A percentile compares a stretch with the other conserved stretches of the same genome.
These are phyloP conservation scores for Ochotona curzoniae DNA, from an alignment of 2,113 vertebrate genomes.

Conservation along the genomic window DNA sequence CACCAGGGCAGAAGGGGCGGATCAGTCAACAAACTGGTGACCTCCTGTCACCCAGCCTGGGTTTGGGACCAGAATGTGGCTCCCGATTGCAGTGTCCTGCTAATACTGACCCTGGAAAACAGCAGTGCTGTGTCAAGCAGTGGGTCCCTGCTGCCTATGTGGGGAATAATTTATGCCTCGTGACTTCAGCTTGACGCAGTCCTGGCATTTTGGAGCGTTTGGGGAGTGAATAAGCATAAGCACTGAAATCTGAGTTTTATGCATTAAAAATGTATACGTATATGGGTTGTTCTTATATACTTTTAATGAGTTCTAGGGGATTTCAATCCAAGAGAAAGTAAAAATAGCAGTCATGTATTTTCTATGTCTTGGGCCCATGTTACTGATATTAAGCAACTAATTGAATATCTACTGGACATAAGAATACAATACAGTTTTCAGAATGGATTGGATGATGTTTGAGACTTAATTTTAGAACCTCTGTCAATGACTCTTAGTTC, in stretches of 20 bases:
- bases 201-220: too few relatives aligned
- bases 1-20: background rate
- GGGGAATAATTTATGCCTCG: too few relatives aligned
- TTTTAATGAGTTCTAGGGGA: background rate
- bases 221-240: background rate
- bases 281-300: background rate
- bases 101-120: too few relatives aligned
- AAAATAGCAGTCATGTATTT: background rate
- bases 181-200: too few relatives aligned
- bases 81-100: too few relatives aligned
- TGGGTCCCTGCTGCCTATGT: too few relatives aligned
- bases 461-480: slow-evolving; percentile 55
- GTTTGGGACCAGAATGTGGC: too few relatives aligned
- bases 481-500: slow-evolving; percentile 31
- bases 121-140: too few relatives aligned
- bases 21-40: too few relatives aligned
- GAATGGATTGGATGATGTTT: slow-evolving; percentile 30
- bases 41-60: too few relatives aligned
- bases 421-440: slow-evolving; percentile 44
- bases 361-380: background rate
- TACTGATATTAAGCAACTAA: slow-evolving; percentile 6
- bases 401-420: slow-evolving; percentile 52
- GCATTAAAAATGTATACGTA: background rate
- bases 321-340: slow-evolving; percentile 55
- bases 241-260: slow-evolving; percentile 23